phyloP scores from a whole-genome alignment of 2,888 invertebrate genomes.

The Xestia rhomboidea region DNA sequence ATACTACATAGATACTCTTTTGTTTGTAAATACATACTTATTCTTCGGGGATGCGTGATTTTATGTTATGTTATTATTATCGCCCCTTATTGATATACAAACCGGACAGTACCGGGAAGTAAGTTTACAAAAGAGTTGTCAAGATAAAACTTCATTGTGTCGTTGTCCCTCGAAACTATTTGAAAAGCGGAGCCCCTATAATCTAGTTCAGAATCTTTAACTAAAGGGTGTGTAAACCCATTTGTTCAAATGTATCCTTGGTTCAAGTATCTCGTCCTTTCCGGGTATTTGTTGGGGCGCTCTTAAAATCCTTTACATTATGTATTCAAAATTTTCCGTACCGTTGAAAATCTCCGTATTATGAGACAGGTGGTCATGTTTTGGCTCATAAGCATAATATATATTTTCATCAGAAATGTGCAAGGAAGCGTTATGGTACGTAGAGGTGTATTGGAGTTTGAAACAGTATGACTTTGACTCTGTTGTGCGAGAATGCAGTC shows the following conservation, averaged over 20 bases:
- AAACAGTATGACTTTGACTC: neutral
- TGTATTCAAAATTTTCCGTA: neutral
- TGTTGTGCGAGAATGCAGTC: too few species aligned
- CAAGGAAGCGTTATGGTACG: neutral
- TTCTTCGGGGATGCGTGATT: neutral
- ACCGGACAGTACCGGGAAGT: neutral
- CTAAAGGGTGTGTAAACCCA: neutral
- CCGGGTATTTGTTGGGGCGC: neutral
- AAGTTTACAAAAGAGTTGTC: neutral
- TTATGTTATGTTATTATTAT: neutral
- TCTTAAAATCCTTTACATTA: neutral
- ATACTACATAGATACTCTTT: too few species aligned
- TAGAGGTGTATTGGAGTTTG: neutral
- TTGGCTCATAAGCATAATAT: neutral
- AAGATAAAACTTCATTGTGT: neutral
- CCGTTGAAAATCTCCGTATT: neutral
- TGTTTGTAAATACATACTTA: too few species aligned
- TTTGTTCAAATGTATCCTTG: constrained; percentile 2
- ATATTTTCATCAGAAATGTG: neutral
- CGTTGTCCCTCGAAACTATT: neutral
- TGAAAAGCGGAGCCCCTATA: neutral
- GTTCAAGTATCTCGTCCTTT: neutral
- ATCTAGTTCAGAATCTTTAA: neutral
- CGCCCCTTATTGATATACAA: neutral
- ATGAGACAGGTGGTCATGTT: neutral